Conservation (phyloP, 2,797 vertebrate species). For the Morelia viridis region DNA sequence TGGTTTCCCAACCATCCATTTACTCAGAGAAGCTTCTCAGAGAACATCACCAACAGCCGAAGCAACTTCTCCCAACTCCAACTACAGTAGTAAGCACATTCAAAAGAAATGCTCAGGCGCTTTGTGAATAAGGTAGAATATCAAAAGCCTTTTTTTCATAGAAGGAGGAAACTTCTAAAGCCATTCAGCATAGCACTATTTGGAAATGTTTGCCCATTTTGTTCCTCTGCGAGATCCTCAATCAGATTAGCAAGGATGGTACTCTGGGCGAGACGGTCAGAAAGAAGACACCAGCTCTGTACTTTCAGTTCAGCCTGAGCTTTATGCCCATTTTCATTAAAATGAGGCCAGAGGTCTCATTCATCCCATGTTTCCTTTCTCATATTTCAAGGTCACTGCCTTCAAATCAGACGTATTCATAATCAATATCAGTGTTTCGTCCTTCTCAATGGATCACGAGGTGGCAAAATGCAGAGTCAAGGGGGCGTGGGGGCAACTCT, state of each 20-base stretch:
- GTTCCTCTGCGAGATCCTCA: not conserved
- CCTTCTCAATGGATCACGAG: not conserved
- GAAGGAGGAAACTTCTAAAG: not conserved
- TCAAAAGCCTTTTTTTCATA: not conserved
- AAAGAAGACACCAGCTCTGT: not conserved
- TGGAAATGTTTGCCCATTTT: not conserved
- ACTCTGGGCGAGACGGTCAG: not conserved
- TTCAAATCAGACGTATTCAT: not conserved
- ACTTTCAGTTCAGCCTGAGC: not conserved
- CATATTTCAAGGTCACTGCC: rapidly evolving
- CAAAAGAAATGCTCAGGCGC: not conserved
- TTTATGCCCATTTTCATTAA: not conserved
- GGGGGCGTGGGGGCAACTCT: not conserved
- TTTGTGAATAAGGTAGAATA: not conserved
- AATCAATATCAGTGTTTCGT: not conserved
- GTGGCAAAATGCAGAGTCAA: not conserved
- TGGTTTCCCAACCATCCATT: too few relatives aligned
- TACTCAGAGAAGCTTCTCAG: too few relatives aligned
- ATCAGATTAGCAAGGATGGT: not conserved
- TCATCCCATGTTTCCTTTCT: rapidly evolving
- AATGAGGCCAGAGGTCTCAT: not conserved
- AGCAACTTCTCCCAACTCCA: not conserved
- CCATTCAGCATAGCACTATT: not conserved
- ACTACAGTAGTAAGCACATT: not conserved
- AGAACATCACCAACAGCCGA: not conserved